Percentiles rank a stretch among this genome's conserved stretches.
Evolutionary conservation across 2,113 vertebrate species (phyloP).

Genomic region (Cisticola juncidis): DNA sequence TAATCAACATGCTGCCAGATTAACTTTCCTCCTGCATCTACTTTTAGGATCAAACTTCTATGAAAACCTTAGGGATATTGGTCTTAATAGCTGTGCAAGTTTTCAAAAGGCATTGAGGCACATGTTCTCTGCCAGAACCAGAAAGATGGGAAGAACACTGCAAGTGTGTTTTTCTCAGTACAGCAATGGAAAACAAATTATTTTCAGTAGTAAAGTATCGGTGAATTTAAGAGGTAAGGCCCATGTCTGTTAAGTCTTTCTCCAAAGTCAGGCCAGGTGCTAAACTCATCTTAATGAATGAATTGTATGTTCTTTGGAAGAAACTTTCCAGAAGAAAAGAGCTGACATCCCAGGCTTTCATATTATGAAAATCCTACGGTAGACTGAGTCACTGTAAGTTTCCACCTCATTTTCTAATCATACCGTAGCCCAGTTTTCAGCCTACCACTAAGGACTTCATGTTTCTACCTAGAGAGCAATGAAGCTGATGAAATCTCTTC

Average conservation of each 20-base stretch:
- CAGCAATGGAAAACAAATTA: background rate
- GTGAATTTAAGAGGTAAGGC: background rate
- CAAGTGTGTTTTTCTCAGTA: background rate
- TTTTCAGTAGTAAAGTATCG: background rate
- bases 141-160: background rate
- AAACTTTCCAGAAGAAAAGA: background rate
- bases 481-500: background rate
- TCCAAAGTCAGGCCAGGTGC: background rate
- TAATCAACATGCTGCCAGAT: background rate
- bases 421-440: background rate
- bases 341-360: background rate
- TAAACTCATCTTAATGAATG: background rate
- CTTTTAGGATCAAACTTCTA: background rate
- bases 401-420: background rate
- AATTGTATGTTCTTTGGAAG: background rate
- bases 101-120: background rate
- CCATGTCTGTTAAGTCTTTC: background rate
- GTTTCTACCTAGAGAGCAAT: background rate
- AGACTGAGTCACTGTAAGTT: background rate
- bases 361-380: background rate
- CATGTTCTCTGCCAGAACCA: background rate
- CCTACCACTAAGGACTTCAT: background rate
- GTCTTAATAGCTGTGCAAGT: background rate
- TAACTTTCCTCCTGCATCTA: background rate
- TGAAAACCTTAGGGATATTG: background rate